Base-by-base conservation (phyloP, 2,113 vertebrate species). In the Campylorhamphus procurvoides region DNA sequence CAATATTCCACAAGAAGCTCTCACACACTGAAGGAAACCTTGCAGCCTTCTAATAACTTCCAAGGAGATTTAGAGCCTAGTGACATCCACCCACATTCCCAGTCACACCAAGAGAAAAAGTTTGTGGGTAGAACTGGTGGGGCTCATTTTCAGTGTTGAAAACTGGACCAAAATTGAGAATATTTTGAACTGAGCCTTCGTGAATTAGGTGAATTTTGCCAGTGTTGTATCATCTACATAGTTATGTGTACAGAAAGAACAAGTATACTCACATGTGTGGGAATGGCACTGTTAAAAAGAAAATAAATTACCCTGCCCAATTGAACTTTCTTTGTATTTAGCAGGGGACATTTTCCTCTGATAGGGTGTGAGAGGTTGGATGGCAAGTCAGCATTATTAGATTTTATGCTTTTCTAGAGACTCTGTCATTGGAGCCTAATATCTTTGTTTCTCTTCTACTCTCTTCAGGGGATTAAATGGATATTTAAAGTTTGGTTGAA, bases 401-500 rank as follows among this genome's bases (percentile, higher is more conserved):
- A 72, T 93, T 93, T 94, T 64, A 86, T 44, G 46, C 47, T 95
- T 95, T 97, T 86, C 84, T 60, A 74, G 90, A 93, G 52, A 81
- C 64, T 44, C 25, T 86, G 64, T 46, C 56, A 64, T 67, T 7
- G 46, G 28, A 68, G 40, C 31, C 58, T 86, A 92, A 96, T 87
- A 56, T 93, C 64, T 93, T 75, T 85, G 55, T 83, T 93, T 94
- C 64, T 62, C n/a, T 86, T 72, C 87, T 56, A 37, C 39, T 74
- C 24, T 93, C 85, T 90, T 86, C 75, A 75, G 83, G 66, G 56
- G 60, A 91, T 81, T 76, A 93, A 77, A 78, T 62, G 72, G 78
- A 62, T 92, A 81, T 90, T 95, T 97, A 90, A 84, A 95, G 60
- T 91, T 92, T 82, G 50, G 89, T 64, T 81, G 93, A 94, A 93